Evolutionary conservation across 2,113 vertebrate genomes (phyloP).

Genomic region (Sylvietta virens): DNA sequence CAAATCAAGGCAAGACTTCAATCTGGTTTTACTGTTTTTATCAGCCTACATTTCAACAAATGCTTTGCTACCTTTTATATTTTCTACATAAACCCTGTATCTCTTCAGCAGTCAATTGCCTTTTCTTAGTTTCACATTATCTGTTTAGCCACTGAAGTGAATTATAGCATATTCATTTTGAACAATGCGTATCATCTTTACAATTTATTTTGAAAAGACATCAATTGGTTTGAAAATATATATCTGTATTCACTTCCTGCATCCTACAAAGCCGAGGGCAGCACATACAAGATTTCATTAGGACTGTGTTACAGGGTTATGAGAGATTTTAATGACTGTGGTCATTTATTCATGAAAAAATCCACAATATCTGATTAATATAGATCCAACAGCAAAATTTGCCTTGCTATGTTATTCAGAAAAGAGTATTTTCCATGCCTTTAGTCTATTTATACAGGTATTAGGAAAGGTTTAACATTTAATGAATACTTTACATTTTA

Average conservation of each 20-base stretch:
- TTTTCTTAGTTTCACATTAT: conserved; percentile 65
- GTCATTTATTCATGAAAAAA: conserved; percentile 50
- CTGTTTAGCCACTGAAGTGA: conserved; percentile 72
- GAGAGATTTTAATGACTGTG: conserved; percentile 50
- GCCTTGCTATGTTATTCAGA: not conserved
- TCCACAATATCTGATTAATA: conserved; percentile 40
- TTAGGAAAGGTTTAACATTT: conserved; percentile 14
- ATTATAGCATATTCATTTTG: conserved; percentile 71
- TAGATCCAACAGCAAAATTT: not conserved
- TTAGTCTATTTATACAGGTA: not conserved
- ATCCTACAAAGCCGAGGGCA: conserved; percentile 34
- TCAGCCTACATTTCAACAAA: conserved; percentile 71
- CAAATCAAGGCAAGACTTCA: conserved; percentile 73
- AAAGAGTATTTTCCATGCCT: not conserved
- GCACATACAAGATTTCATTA: conserved; percentile 41
- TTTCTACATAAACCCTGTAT: conserved; percentile 68
- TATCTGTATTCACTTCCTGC: conserved; percentile 47
- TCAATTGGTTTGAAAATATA: conserved; percentile 43
- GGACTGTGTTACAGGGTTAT: conserved; percentile 11
- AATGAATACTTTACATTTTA: conserved; percentile 44
- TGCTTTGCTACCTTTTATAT: conserved; percentile 66
- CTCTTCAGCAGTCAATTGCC: conserved; percentile 63
- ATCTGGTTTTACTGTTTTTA: conserved; percentile 73
- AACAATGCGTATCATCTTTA: conserved; percentile 67
- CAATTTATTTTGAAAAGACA: conserved; percentile 68